These are phyloP conservation scores for Amazona vittata DNA, from an alignment of 2,113 vertebrate species.

Conservation along the genomic window DNA sequence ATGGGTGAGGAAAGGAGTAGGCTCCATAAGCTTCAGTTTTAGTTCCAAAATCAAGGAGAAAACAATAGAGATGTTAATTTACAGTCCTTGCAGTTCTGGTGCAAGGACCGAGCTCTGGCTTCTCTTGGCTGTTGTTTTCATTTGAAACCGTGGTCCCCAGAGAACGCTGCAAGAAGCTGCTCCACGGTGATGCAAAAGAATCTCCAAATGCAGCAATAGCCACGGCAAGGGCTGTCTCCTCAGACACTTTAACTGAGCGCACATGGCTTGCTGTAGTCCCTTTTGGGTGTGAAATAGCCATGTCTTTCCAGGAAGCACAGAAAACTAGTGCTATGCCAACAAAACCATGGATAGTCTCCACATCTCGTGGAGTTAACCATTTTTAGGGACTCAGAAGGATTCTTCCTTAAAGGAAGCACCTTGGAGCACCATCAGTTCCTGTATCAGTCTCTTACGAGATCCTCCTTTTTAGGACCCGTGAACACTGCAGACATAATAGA, in stretches of 20 bases:
- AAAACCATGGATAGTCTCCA: slow-evolving; percentile 39
- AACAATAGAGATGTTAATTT: not conserved
- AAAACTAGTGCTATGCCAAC: slow-evolving; percentile 9
- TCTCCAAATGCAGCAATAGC: not conserved
- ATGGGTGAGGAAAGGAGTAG: not conserved
- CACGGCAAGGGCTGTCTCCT: not conserved
- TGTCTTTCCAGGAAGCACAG: slow-evolving; percentile 10
- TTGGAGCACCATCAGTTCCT: not conserved
- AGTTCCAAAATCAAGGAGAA: not conserved
- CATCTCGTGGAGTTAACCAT: not conserved
- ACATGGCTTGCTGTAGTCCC: slow-evolving; percentile 8
- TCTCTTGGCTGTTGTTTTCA: not conserved
- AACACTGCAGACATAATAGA: not conserved
- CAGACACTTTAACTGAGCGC: not conserved
- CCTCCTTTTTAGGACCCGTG: not conserved
- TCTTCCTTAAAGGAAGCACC: not conserved
- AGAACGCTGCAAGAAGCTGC: not conserved
- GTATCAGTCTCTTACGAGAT: not conserved
- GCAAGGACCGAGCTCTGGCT: not conserved
- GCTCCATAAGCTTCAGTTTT: not conserved
- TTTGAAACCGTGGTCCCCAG: not conserved
- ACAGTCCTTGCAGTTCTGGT: not conserved
- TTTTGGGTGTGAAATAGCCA: slow-evolving; percentile 50
- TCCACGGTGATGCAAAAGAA: not conserved
- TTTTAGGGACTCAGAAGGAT: not conserved